Conservation (phyloP, 1,140 invertebrate genomes). For the Cydia amplana region DNA sequence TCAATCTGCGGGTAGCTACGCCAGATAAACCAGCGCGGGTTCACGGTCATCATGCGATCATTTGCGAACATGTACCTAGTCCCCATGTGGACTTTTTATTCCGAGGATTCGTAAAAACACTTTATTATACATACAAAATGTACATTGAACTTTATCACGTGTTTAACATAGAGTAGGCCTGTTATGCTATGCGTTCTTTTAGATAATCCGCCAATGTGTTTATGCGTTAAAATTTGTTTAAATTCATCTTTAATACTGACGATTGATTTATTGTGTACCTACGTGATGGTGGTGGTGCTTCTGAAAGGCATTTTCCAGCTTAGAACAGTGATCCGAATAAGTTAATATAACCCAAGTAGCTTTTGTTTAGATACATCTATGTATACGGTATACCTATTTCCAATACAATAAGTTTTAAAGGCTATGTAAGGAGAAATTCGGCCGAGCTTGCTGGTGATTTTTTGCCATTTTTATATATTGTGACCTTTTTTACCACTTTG, state of each 20-base stretch:
- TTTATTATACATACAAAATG: constrained; percentile 38
- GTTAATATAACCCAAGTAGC: too few relatives aligned
- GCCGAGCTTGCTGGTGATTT: too few relatives aligned
- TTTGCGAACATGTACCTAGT: constrained; percentile 49
- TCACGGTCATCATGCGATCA: constrained; percentile 64
- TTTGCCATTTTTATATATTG: too few relatives aligned
- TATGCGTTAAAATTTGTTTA: constrained; percentile 5
- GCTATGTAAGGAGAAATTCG: too few relatives aligned
- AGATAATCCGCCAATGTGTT: constrained; percentile 36
- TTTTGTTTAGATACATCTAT: too few relatives aligned
- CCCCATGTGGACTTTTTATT: constrained; percentile 48
- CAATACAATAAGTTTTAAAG: too few relatives aligned
- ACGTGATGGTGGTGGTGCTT: not conserved
- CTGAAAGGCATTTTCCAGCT: too few relatives aligned
- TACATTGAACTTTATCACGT: constrained; percentile 44
- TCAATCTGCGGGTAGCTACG: constrained; percentile 47
- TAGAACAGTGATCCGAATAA: too few relatives aligned
- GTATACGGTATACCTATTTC: too few relatives aligned
- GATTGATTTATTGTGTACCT: constrained; percentile 8
- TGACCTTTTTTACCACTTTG: too few relatives aligned
- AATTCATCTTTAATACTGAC: not conserved
- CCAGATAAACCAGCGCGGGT: constrained; percentile 60
- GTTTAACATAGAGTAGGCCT: constrained; percentile 40
- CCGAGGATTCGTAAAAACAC: constrained; percentile 38
- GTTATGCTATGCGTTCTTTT: constrained; percentile 37